Evolutionary conservation across 2,888 invertebrate species (phyloP), one percentile per base, ranked within the genome.

Genomic region (Oxystoma pomonae): DNA sequence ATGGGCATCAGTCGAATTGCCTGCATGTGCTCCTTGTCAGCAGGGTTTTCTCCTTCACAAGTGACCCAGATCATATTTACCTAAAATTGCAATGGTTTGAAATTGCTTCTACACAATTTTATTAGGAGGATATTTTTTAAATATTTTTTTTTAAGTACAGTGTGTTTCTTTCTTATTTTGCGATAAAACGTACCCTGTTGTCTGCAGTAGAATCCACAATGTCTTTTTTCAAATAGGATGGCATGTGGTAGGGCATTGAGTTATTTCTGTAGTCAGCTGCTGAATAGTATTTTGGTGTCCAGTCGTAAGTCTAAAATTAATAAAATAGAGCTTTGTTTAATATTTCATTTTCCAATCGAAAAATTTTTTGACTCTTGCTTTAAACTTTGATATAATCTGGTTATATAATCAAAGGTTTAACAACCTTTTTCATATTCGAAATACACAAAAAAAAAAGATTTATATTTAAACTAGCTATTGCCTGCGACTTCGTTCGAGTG

Each of bases 21-120:
- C 0, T 96, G 97, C 68, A 97, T 86, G 79, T 95, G 93, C 80
- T 98, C 97, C 65, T 90, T 84, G 81, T 97, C 97, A 0, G 92
- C 91, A 0, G 95, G 91, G 80, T 92, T 94, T 84, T 96, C 96
- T 56, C 98, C 98, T 73, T 92, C 90, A 78, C 98, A 98, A 3
- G 93, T 91, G 12, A 98, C 87, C 90, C 96, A 96, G 69, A 96
- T 35, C 12, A 35, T n/a, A n/a, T n/a, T n/a, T n/a, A n/a, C n/a
- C n/a, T n/a, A n/a, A n/a, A n/a, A n/a, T n/a, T n/a, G n/a, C n/a
- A n/a, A n/a, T n/a, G n/a, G n/a, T n/a, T n/a, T n/a, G n/a, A n/a
- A n/a, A n/a, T n/a, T n/a, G n/a, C n/a, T n/a, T n/a, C n/a, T n/a
- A n/a, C n/a, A n/a, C n/a, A n/a, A n/a, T n/a, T n/a, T n/a, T n/a